Conservation (phyloP, 30 jellyfish, hydroid and myxozoan species). For the Mastigias papua region DNA sequence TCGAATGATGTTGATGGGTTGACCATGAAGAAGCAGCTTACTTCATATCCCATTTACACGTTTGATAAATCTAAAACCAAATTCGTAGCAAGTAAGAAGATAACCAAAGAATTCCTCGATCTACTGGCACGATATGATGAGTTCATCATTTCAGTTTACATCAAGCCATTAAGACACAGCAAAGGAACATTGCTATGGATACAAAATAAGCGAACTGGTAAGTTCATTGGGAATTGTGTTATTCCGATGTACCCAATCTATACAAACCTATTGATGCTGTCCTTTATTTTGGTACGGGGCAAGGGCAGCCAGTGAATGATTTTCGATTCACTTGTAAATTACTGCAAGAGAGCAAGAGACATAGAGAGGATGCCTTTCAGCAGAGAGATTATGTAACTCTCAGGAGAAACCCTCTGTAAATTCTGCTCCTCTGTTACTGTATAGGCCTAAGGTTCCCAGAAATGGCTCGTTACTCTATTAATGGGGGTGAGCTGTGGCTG, state of each 20-base stretch:
- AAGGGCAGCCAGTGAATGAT: too few relatives aligned
- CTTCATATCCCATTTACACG: slow-evolving; percentile 54
- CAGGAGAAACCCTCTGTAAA: too few relatives aligned
- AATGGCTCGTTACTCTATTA: too few relatives aligned
- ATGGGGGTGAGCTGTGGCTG: too few relatives aligned
- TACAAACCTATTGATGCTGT: not conserved
- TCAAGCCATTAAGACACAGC: slow-evolving; percentile 80
- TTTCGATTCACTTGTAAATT: too few relatives aligned
- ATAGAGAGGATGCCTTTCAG: too few relatives aligned
- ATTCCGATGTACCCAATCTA: not conserved
- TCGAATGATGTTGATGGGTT: slow-evolving; percentile 75
- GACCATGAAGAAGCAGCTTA: slow-evolving; percentile 38
- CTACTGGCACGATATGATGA: slow-evolving; percentile 66
- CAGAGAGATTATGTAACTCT: too few relatives aligned
- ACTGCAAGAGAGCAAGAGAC: too few relatives aligned
- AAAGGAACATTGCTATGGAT: slow-evolving; percentile 92
- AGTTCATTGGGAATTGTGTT: not conserved
- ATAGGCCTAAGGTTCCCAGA: too few relatives aligned
- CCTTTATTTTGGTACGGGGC: too few relatives aligned
- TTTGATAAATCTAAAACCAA: slow-evolving; percentile 62
- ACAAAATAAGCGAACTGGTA: slow-evolving; percentile 80
- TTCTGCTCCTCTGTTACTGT: too few relatives aligned
- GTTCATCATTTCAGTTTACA: slow-evolving; percentile 77
- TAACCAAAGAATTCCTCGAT: slow-evolving; percentile 74
- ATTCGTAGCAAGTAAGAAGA: slow-evolving; percentile 57